Conservation (phyloP, 2,797 vertebrate genomes). For the Tragopan temminckii region DNA sequence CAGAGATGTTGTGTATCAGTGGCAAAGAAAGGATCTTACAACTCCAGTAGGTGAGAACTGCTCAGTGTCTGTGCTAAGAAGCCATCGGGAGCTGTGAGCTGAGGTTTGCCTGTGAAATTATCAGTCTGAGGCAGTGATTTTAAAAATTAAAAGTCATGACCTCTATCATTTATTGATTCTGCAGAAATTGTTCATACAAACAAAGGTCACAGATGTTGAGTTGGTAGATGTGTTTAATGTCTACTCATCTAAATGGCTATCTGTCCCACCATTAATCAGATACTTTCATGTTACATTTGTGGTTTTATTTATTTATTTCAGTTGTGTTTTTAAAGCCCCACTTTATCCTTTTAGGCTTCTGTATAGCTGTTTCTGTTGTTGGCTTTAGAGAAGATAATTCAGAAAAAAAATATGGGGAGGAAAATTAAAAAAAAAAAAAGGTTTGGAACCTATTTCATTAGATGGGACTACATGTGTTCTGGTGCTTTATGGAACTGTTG, state of each 20-base stretch:
- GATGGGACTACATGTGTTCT: background rate
- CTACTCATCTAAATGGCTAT: background rate
- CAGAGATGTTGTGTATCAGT: background rate
- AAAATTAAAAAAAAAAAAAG: background rate
- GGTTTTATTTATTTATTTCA: background rate
- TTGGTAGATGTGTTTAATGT: background rate
- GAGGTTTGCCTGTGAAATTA: background rate
- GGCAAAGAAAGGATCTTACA: background rate
- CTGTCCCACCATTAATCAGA: background rate
- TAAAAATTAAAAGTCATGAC: background rate
- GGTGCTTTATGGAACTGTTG: background rate
- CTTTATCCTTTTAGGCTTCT: background rate
- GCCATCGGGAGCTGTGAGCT: background rate
- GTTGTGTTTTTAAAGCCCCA: background rate
- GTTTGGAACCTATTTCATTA: background rate
- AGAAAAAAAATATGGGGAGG: background rate
- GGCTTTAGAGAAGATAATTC: fast-evolving
- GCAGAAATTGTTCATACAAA: background rate
- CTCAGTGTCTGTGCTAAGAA: background rate
- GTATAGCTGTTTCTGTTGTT: background rate
- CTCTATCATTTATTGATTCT: background rate
- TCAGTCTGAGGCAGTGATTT: background rate
- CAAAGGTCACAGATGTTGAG: background rate
- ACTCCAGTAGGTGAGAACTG: background rate
- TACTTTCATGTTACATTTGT: background rate